phyloP scores from a whole-genome alignment of 2,888 invertebrate species.

The Caprella mutica region DNA sequence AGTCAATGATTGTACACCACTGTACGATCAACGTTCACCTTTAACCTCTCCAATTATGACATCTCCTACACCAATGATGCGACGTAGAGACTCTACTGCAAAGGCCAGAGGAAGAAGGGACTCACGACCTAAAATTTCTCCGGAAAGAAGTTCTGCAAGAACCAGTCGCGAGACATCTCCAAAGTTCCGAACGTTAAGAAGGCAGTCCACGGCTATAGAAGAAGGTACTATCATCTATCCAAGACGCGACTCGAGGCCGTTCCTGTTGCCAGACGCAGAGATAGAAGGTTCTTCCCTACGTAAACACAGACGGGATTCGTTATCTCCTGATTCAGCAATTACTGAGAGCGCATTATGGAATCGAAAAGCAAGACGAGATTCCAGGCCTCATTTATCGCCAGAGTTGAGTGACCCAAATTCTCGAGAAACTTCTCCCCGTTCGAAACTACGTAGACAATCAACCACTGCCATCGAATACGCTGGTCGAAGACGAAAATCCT shows the following conservation, averaged over 20 bases:
- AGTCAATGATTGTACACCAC: conserved; percentile 4
- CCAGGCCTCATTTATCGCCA: conserved; percentile 43
- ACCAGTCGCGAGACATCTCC: conserved; percentile 31
- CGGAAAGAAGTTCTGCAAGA: conserved; percentile 26
- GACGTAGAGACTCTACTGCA: conserved; percentile 27
- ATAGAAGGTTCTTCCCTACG: conserved; percentile 16
- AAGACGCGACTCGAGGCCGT: conserved; percentile 68
- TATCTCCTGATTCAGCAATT: conserved; percentile 76
- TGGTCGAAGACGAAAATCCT: conserved; percentile 23
- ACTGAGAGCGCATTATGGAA: conserved; percentile 36
- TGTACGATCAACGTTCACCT: conserved; percentile 25
- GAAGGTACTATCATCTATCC: conserved; percentile 45
- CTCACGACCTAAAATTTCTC: conserved; percentile 32
- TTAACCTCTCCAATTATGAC: conserved; percentile 26
- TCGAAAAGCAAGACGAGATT: conserved; percentile 52
- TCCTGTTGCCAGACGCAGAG: conserved; percentile 60
- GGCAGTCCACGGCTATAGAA: conserved; percentile 81
- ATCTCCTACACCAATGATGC: conserved; percentile 19
- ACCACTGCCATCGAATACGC: conserved; percentile 54
- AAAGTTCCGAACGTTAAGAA: conserved; percentile 47
- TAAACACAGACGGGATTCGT: conserved; percentile 57
- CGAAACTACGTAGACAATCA: conserved; percentile 63
- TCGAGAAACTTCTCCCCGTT: conserved; percentile 41
- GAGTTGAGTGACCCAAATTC: conserved; percentile 35
- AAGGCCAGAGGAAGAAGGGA: conserved; percentile 26